Evolutionary conservation across 2,797 vertebrate species (phyloP).

Genomic region (Hoplostethus mediterraneus): DNA sequence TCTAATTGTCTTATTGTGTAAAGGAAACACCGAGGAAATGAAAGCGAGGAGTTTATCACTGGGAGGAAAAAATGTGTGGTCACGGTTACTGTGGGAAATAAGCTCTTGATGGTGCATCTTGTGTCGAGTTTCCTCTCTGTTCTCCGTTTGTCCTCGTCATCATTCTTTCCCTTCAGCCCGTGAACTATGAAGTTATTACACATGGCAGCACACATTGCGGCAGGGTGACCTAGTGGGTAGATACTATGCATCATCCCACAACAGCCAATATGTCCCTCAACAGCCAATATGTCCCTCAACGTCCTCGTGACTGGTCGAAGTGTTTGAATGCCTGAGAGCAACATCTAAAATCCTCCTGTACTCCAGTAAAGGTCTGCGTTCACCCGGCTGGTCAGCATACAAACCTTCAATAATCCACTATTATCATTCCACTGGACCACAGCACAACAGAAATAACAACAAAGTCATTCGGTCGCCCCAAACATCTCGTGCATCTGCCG

Average conservation of each 20-base stretch:
- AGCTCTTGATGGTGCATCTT: constrained; percentile 41
- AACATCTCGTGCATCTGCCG: constrained; percentile 62
- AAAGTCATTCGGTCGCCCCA: constrained; percentile 53
- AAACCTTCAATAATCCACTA: constrained; percentile 36
- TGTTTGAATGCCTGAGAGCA: background rate
- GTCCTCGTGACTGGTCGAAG: background rate
- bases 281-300: constrained; percentile 24
- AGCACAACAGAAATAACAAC: constrained; percentile 68
- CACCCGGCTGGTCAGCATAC: constrained; percentile 4
- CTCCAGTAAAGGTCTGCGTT: constrained; percentile 26
- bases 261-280: constrained; percentile 26
- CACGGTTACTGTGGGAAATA: constrained; percentile 29
- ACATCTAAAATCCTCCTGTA: constrained; percentile 21
- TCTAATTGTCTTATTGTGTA: constrained; percentile 39
- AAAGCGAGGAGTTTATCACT: constrained; percentile 14
- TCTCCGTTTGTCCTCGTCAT: constrained; percentile 40
- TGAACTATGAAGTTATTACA: constrained; percentile 15
- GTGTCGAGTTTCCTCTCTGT: constrained; percentile 27
- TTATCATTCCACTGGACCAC: constrained; percentile 57
- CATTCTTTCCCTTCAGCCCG: constrained; percentile 20
- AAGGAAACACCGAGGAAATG: constrained; percentile 35
- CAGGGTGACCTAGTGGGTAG: background rate
- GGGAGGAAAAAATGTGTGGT: constrained; percentile 23
- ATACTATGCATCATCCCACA: constrained; percentile 34
- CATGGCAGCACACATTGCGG: background rate